Evolutionary conservation across 1,140 invertebrate species (phyloP).

Genomic region (Copidosoma floridanum): DNA sequence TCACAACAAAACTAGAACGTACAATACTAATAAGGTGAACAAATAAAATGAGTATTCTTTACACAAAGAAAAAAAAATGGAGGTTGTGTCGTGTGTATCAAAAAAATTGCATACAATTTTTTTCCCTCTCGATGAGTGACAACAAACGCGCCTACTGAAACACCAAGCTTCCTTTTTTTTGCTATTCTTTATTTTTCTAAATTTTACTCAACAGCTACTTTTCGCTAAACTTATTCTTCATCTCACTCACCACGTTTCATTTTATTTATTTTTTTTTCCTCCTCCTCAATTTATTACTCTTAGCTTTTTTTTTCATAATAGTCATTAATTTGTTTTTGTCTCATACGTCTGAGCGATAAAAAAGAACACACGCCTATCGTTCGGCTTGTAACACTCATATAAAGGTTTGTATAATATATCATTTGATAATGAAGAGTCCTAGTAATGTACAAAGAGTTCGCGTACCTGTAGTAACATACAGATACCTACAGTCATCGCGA

Average conservation of each 20-base stretch:
- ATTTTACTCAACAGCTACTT: too few relatives aligned
- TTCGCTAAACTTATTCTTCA: not conserved
- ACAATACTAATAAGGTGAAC: too few relatives aligned
- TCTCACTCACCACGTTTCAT: constrained; percentile 5
- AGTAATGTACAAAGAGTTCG: constrained; percentile 20
- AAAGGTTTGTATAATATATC: constrained; percentile 27
- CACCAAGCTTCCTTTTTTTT: too few relatives aligned
- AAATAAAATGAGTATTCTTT: too few relatives aligned
- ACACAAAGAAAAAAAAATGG: too few relatives aligned
- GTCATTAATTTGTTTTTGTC: constrained; percentile 22
- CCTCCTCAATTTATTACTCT: constrained; percentile 24
- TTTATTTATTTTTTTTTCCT: constrained; percentile 21
- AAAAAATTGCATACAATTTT: constrained; percentile 26
- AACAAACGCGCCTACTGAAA: constrained; percentile 14
- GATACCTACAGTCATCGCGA: too few relatives aligned
- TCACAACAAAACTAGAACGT: too few relatives aligned
- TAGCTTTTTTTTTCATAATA: constrained; percentile 23
- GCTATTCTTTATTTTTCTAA: too few relatives aligned
- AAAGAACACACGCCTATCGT: constrained; percentile 9
- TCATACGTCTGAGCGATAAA: constrained; percentile 18
- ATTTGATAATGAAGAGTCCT: constrained; percentile 25
- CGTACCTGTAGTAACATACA: constrained; percentile 4
- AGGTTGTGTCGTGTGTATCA: too few relatives aligned
- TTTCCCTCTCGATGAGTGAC: constrained; percentile 19
- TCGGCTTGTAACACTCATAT: constrained; percentile 24